Evolutionary conservation across 2,888 invertebrate genomes (phyloP), one percentile per base, ranked within the genome.

Genomic region (Beris chalybata): DNA sequence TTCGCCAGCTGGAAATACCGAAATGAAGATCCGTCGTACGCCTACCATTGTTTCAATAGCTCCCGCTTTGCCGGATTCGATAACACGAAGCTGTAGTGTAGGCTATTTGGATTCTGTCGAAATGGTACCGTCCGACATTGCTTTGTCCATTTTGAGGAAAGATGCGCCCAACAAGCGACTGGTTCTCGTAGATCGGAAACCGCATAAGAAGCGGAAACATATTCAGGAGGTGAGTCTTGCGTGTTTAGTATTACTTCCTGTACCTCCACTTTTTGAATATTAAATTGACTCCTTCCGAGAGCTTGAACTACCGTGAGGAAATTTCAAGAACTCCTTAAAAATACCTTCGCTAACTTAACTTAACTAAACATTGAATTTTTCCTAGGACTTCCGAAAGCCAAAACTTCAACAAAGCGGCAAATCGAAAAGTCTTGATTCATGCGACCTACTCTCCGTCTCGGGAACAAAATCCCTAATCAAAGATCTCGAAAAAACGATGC

Each of bases 61-160:
- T 47, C 88, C 89, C 0, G 78, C 82, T 0, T 71, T 83, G 12
- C 81, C 85, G 0, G 90, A 90, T 73, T 86, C 89, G 0, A 91
- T 92, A 81, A 89, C 91, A 0, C 83, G 93, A 38, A 93, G 93
- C 76, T 93, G 93, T 78, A 93, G 93, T 79, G 93, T 93, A 3
- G 93, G 94, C 0, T 93, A 92, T 76, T 82, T 95, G 71, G 93
- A 94, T 76, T 84, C 91, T 70, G 91, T 93, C 4, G 92, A 92
- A 73, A 84, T 89, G 72, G 86, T 90, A 29, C 90, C 90, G 56
- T 89, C 89, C 48, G 91, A 90, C 74, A 88, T 90, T 59, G 88
- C 89, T 11, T 75, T 90, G 52, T 84, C 87, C 0, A 87, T 91
- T 75, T 78, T 92, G 38, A 83, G 89, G 12, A 89, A 88, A 69